A percentile compares a stretch with the other conserved stretches of the same genome.
Evolutionary conservation across 2,797 vertebrate genomes (phyloP).

Genomic region (Etheostoma perlongum): DNA sequence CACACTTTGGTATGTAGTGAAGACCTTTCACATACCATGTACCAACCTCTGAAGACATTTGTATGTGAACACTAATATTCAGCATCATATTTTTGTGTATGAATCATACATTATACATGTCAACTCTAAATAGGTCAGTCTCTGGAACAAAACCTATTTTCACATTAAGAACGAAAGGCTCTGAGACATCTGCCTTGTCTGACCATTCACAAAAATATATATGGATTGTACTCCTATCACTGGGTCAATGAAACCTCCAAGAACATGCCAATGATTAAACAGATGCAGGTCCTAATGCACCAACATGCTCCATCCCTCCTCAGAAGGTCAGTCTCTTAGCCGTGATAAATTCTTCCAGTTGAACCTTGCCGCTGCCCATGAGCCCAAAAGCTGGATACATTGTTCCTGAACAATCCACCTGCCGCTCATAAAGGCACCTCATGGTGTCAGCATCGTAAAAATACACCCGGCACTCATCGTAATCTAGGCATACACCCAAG

Average conservation of each 20-base stretch:
- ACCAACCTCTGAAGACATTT: conserved; percentile 44
- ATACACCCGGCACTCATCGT: conserved; percentile 90
- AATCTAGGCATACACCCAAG: conserved; percentile 93
- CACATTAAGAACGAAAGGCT: conserved; percentile 35
- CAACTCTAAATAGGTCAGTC: conserved; percentile 18
- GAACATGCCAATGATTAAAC: conserved; percentile 40
- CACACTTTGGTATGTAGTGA: conserved; percentile 76
- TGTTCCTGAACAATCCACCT: conserved; percentile 93
- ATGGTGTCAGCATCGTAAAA: conserved; percentile 93
- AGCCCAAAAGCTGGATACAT: conserved; percentile 97
- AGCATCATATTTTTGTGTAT: conserved; percentile 22
- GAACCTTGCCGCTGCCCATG: conserved; percentile 92
- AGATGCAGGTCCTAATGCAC: conserved; percentile 13
- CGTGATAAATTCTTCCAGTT: conserved; percentile 89
- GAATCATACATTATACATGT: conserved; percentile 45
- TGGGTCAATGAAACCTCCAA: conserved; percentile 48
- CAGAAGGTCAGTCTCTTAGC: conserved; percentile 86
- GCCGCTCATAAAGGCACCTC: conserved; percentile 95
- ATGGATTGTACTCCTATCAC: conserved; percentile 47
- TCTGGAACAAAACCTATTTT: conserved; percentile 27
- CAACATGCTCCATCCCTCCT: conserved; percentile 32
- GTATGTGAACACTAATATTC: conserved; percentile 34
- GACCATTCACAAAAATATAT: conserved; percentile 11
- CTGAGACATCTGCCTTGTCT: conserved; percentile 22
- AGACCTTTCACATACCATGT: conserved; percentile 50